These are phyloP conservation scores for Varanus komodoensis DNA, from an alignment of 2,113 vertebrate genomes.

Conservation along the genomic window DNA sequence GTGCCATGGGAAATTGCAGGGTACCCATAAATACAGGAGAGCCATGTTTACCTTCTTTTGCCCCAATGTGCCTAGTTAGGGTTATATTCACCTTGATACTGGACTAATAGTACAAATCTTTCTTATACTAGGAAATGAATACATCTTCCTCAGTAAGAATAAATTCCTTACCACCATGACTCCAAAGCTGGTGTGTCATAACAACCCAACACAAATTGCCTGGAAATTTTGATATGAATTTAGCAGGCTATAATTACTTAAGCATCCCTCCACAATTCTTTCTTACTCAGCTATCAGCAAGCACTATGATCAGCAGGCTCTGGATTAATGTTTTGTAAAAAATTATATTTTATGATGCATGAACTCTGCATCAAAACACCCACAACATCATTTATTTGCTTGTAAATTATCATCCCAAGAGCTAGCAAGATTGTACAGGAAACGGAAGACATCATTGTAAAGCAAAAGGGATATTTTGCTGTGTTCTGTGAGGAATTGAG, in stretches of 20 bases:
- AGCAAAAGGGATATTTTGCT: not conserved
- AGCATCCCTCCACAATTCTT: not conserved
- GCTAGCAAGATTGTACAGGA: not conserved
- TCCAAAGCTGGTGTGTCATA: not conserved
- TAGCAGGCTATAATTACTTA: not conserved
- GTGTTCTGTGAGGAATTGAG: not conserved
- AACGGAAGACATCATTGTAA: not conserved
- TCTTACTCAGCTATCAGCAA: not conserved
- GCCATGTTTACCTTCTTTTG: not conserved
- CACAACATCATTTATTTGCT: not conserved
- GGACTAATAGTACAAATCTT: slow-evolving; percentile 1
- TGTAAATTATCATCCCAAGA: not conserved
- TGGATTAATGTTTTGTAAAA: slow-evolving; percentile 6
- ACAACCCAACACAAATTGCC: not conserved
- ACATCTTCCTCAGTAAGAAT: not conserved
- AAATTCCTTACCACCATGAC: not conserved
- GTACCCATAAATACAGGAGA: not conserved
- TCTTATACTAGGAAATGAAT: not conserved
- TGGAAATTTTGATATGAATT: not conserved
- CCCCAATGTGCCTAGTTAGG: not conserved
- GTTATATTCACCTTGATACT: not conserved
- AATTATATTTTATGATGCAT: not conserved
- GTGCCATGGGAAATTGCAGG: not conserved
- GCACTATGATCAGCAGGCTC: not conserved
- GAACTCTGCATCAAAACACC: not conserved